Evolutionary conservation across 2,113 vertebrate genomes (phyloP).

Genomic region (Bolborhynchus lineola): DNA sequence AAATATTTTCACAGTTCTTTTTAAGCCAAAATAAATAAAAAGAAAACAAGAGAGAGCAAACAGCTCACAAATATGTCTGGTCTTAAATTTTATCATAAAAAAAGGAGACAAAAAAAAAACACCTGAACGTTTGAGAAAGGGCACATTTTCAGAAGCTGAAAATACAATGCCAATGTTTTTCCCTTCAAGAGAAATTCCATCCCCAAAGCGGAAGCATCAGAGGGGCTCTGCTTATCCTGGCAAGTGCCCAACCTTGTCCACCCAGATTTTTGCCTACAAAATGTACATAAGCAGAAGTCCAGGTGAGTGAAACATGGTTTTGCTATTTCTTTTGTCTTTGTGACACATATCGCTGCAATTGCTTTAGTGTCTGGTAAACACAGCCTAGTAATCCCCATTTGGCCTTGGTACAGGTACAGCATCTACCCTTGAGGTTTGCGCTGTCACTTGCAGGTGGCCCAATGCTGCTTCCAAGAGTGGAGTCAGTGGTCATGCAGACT

Average conservation of each 20-base stretch:
- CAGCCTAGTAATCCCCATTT: rapidly evolving
- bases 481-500: too few relatives aligned
- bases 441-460: too few relatives aligned
- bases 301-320: not conserved
- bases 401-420: not conserved
- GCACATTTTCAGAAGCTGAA: not conserved
- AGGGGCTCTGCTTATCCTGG: too few relatives aligned
- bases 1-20: conserved; percentile 8
- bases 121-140: not conserved
- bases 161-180: not conserved
- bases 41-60: not conserved
- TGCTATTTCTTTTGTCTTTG: not conserved
- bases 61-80: rapidly evolving
- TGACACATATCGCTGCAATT: not conserved
- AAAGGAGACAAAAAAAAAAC: not conserved
- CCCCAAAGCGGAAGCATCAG: not conserved
- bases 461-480: rapidly evolving
- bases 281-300: rapidly evolving
- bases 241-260: not conserved
- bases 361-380: too few relatives aligned
- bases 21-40: not conserved
- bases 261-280: not conserved
- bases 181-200: not conserved
- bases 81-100: not conserved
- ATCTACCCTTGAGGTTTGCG: rapidly evolving